These are phyloP conservation scores for Drosophila santomea DNA, from an alignment of 1,140 invertebrate genomes.

Conservation along the genomic window DNA sequence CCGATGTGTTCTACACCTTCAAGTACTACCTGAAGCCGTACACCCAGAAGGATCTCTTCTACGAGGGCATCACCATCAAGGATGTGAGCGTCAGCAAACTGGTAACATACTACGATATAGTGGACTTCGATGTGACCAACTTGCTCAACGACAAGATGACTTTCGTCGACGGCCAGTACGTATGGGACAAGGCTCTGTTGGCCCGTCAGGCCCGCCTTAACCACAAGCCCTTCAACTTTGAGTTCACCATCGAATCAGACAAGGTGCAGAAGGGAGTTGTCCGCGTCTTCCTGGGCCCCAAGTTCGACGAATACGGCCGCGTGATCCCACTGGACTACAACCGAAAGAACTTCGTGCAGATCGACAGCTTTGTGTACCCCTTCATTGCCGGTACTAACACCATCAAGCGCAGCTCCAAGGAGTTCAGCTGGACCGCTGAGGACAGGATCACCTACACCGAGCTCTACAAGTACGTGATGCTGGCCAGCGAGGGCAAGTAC, in stretches of 20 bases:
- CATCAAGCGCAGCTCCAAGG: constrained; percentile 88
- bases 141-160: constrained; percentile 86
- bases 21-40: constrained; percentile 87
- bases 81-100: constrained; percentile 88
- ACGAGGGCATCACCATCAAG: constrained; percentile 88
- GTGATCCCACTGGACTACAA: constrained; percentile 87
- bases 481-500: constrained; percentile 85
- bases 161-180: constrained; percentile 72
- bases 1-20: constrained; percentile 86
- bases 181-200: constrained; percentile 74
- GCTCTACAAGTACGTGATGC: constrained; percentile 87
- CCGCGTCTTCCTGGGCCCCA: constrained; percentile 87
- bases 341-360: constrained; percentile 88
- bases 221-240: constrained; percentile 88
- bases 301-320: constrained; percentile 86
- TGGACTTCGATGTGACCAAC: constrained; percentile 89
- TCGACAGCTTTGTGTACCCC: constrained; percentile 89
- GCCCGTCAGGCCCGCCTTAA: constrained; percentile 86
- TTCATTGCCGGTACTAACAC: constrained; percentile 88
- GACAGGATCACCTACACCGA: constrained; percentile 88
- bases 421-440: constrained; percentile 87
- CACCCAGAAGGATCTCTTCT: constrained; percentile 87
- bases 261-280: constrained; percentile 85
- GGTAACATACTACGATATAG: constrained; percentile 90
- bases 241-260: constrained; percentile 85